Evolutionary conservation across 2,888 invertebrate genomes (phyloP).

Genomic region (Eupithecia tripunctaria): DNA sequence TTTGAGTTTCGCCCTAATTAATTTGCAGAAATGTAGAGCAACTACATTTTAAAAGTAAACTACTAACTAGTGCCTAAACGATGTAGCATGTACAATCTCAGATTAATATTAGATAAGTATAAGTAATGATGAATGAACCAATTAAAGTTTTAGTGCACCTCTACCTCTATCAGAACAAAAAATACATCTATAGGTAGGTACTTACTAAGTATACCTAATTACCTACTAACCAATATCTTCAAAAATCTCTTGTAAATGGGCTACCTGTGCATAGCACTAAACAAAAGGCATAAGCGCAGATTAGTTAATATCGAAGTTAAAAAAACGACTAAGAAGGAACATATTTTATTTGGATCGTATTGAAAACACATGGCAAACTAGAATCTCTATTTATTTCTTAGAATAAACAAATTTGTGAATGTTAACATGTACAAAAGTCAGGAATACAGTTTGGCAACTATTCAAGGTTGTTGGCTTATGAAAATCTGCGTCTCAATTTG

Average conservation of each 20-base stretch:
- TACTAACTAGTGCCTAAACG: background rate
- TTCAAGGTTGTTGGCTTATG: slow-evolving; percentile 73
- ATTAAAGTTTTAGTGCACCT: background rate
- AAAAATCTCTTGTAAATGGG: background rate
- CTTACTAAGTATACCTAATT: background rate
- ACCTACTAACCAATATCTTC: background rate
- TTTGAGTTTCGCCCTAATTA: background rate
- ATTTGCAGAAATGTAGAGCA: background rate
- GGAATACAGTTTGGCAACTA: slow-evolving; percentile 76
- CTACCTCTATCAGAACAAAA: background rate
- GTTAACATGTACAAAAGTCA: slow-evolving; percentile 64
- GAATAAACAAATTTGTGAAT: slow-evolving; percentile 62
- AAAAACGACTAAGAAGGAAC: background rate
- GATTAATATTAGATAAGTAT: background rate
- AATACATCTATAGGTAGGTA: background rate
- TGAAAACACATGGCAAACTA: slow-evolving; percentile 15
- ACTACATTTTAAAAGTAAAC: background rate
- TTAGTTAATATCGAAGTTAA: background rate
- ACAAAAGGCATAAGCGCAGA: background rate
- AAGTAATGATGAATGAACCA: background rate
- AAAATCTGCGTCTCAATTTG: slow-evolving; percentile 81
- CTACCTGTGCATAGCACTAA: background rate
- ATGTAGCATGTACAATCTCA: background rate
- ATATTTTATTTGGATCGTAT: background rate
- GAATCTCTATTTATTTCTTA: slow-evolving; percentile 57